Base-by-base conservation (phyloP, 2,113 vertebrate genomes). In the Theristicus caerulescens region DNA sequence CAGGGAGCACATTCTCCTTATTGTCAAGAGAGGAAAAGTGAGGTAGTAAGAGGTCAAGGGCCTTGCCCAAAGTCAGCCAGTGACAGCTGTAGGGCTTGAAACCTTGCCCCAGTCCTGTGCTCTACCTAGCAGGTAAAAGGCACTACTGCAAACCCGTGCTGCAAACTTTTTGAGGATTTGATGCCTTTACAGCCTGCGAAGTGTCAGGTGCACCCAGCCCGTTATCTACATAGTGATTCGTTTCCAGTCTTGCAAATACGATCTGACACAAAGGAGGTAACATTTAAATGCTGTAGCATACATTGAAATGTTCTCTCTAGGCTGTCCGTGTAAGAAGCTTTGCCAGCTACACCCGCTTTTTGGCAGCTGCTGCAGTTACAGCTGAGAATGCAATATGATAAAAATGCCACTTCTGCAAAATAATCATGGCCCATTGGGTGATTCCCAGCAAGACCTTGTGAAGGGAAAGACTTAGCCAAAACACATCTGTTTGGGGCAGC, bases 321-420 rank as follows among this genome's bases (percentile, higher is more conserved):
- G 46, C 74, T 93, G 69, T 18, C 49, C 9, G 1, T 62, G 59
- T 86, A 72, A 94, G 95, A 91, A 69, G 54, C 54, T 55, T 84
- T 42, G 25, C 86, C 84, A 58, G 22, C 59, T 21, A 38, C 77
- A 40, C 80, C 4, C 5, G 16, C 89, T 57, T 78, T 83, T 65
- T 86, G 51, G 73, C 86, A 90, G 79, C 82, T 85, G 70, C 59
- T 88, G 79, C 82, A 61, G 19, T 51, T 78, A 84, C 92, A 88
- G 86, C 76, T 93, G 93, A 91, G 80, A 95, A 94, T 66, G 65
- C 55, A 90, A 71, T 89, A 77, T 94, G 83, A 94, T 91, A 88
- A 96, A 93, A 89, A 87, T 55, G 14, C 70, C 55, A n/a, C 67
- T 86, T 97, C 88, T 95, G 61, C 64, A 92, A 82, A 86, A 70